Conservation (phyloP, 2,797 vertebrate species). For the Serranus cabrilla region DNA sequence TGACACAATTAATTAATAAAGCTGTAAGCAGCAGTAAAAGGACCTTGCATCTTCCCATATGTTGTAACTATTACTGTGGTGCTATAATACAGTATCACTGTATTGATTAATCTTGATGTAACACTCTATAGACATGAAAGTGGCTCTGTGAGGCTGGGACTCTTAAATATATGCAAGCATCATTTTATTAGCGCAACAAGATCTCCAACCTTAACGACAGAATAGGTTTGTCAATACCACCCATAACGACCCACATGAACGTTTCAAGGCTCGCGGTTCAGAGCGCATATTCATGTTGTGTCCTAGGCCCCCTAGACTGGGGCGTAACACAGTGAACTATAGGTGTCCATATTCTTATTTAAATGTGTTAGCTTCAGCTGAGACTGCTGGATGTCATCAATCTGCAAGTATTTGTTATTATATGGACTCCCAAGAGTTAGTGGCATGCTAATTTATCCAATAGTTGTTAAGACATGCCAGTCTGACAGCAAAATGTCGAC, state of each 20-base stretch:
- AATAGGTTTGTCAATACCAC: too few species aligned
- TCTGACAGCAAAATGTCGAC: background rate
- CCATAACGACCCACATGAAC: too few species aligned
- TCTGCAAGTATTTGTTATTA: background rate
- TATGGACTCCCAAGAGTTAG: background rate
- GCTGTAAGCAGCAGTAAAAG: too few species aligned
- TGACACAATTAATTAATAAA: too few species aligned
- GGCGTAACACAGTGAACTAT: too few species aligned
- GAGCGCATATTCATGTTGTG: too few species aligned
- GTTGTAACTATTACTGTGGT: background rate
- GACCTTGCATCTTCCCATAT: too few species aligned
- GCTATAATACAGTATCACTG: background rate
- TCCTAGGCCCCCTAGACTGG: too few species aligned
- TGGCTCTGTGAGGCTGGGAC: background rate
- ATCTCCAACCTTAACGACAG: too few species aligned
- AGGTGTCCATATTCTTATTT: background rate
- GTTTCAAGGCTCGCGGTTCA: too few species aligned
- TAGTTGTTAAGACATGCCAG: background rate
- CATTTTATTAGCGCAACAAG: too few species aligned
- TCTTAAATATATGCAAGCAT: background rate
- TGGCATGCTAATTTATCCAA: background rate
- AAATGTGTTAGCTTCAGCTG: background rate
- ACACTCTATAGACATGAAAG: background rate
- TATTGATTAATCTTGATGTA: background rate
- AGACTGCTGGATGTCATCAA: background rate